A percentile compares a stretch with the other conserved stretches of the same genome.
Evolutionary conservation across 1,140 invertebrate genomes (phyloP).

Genomic region (Dreissena rostriformis): DNA sequence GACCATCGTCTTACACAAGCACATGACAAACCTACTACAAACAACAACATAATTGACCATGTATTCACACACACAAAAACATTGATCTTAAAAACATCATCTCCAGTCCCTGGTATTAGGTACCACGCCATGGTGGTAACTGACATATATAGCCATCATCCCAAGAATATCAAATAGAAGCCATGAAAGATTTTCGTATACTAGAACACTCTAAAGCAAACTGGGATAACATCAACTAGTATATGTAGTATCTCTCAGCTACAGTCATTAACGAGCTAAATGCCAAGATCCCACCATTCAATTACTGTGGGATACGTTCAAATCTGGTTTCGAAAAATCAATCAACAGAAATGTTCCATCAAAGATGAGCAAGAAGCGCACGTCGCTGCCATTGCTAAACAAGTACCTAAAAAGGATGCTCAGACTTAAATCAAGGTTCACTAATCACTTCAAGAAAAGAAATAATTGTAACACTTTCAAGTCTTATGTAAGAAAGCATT

Average conservation of each 20-base stretch:
- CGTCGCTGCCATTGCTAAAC: slow-evolving; percentile 17
- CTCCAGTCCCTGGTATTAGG: slow-evolving; percentile 27
- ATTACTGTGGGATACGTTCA: slow-evolving; percentile 29
- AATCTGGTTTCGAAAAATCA: neutral
- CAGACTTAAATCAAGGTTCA: slow-evolving; percentile 11
- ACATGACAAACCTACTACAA: slow-evolving; percentile 36
- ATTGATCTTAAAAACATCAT: slow-evolving; percentile 30
- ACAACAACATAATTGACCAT: slow-evolving; percentile 32
- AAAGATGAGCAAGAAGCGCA: slow-evolving; percentile 14
- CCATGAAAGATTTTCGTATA: slow-evolving; percentile 5
- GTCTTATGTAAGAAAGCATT: slow-evolving; percentile 31
- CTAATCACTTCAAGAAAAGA: slow-evolving; percentile 28
- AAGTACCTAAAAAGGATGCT: slow-evolving; percentile 7
- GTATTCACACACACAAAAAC: slow-evolving; percentile 29
- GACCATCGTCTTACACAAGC: slow-evolving; percentile 18
- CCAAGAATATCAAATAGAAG: slow-evolving; percentile 1
- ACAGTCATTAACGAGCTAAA: neutral
- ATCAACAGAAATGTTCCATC: slow-evolving; percentile 13
- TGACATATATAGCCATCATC: slow-evolving; percentile 38
- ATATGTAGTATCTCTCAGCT: slow-evolving; percentile 9
- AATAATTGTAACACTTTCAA: slow-evolving; percentile 5
- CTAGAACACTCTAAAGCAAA: slow-evolving; percentile 32
- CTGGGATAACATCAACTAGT: slow-evolving; percentile 12
- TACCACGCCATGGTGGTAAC: slow-evolving; percentile 46
- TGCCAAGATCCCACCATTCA: neutral